A percentile compares a stretch with the other conserved stretches of the same genome.
phyloP scores from a whole-genome alignment of 2,113 vertebrate genomes.

The Petroica traversi region DNA sequence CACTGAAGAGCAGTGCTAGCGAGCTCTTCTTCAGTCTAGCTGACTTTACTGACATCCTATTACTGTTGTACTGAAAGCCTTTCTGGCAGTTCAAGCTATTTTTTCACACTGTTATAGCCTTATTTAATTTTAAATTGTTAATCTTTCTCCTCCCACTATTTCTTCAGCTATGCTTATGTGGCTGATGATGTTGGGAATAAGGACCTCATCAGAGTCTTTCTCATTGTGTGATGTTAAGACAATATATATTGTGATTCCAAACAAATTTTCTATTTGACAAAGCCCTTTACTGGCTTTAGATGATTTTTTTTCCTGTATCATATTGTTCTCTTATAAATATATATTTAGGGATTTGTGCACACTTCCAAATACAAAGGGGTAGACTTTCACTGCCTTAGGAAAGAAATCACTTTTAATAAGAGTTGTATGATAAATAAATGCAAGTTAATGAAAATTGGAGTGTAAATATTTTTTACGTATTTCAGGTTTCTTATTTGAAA shows the following conservation, averaged over 20 bases:
- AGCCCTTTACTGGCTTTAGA: slow-evolving; percentile 68
- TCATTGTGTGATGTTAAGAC: slow-evolving; percentile 66
- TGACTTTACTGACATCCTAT: not conserved
- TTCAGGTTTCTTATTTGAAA: slow-evolving; percentile 73
- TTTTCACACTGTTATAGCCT: slow-evolving; percentile 64
- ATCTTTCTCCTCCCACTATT: slow-evolving; percentile 70
- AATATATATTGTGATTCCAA: slow-evolving; percentile 70
- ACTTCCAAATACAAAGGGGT: slow-evolving; percentile 70
- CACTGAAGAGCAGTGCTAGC: not conserved
- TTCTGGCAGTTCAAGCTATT: slow-evolving; percentile 64
- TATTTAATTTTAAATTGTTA: slow-evolving; percentile 79
- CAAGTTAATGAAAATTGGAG: slow-evolving; percentile 68
- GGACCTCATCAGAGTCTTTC: slow-evolving; percentile 70
- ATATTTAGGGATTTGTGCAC: slow-evolving; percentile 68
- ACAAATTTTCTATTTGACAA: slow-evolving; percentile 68
- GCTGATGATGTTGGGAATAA: slow-evolving; percentile 68
- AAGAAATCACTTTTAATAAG: slow-evolving; percentile 73
- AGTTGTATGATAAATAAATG: slow-evolving; percentile 74
- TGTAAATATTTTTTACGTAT: slow-evolving; percentile 76
- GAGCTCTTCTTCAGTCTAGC: not conserved
- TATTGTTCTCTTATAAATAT: slow-evolving; percentile 71
- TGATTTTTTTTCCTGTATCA: slow-evolving; percentile 66
- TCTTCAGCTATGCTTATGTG: slow-evolving; percentile 61
- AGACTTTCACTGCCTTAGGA: slow-evolving; percentile 72
- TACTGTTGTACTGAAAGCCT: not conserved